Conservation (phyloP, 2,888 invertebrate species). For the Myopa tessellatipennis region DNA sequence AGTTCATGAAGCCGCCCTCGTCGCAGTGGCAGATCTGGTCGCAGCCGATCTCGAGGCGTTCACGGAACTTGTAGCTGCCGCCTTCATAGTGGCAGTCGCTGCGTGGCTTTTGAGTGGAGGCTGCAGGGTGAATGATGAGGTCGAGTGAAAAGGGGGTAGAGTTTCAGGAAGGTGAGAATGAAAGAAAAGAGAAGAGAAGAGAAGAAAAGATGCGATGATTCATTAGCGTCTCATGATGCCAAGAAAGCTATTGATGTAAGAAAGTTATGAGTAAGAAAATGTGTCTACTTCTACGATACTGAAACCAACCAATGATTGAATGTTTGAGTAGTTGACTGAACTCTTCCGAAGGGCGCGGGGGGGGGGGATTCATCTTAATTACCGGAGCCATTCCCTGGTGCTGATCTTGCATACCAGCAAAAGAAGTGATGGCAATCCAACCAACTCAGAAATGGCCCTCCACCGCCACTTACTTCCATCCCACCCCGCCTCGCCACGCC, state of each 20-base stretch:
- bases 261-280: slow-evolving; percentile 24
- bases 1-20: slow-evolving; percentile 78
- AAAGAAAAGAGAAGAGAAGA: slow-evolving; percentile 21
- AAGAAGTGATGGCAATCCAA: too few species aligned
- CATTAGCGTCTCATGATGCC: slow-evolving; percentile 9
- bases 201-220: slow-evolving; percentile 17
- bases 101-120: slow-evolving; percentile 57
- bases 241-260: neutral
- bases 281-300: neutral
- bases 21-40: slow-evolving; percentile 82
- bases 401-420: neutral
- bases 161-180: slow-evolving; percentile 37
- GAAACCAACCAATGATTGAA: neutral
- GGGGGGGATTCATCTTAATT: neutral
- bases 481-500: too few species aligned
- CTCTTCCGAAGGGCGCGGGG: neutral
- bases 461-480: too few species aligned
- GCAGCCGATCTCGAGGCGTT: slow-evolving; percentile 84
- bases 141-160: slow-evolving; percentile 4
- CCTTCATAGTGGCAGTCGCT: slow-evolving; percentile 69
- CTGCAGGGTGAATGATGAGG: slow-evolving; percentile 39
- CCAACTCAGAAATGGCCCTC: too few species aligned
- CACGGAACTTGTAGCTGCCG: slow-evolving; percentile 78
- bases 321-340: neutral
- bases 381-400: neutral